Conservation (phyloP, 2,113 vertebrate genomes). For the Rhodinocichla rosea region DNA sequence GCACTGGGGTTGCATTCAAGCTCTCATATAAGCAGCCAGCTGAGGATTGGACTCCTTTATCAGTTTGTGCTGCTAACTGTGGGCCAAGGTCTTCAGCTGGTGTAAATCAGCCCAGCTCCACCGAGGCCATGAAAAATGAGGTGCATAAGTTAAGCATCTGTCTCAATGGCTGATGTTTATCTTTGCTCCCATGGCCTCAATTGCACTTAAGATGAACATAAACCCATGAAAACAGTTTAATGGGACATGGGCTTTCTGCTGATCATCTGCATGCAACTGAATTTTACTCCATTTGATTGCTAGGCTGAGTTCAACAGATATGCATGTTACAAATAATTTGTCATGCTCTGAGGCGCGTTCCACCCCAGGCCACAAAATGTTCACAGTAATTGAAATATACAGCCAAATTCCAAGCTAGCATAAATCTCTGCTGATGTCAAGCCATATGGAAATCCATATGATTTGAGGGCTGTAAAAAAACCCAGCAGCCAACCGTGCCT, state of each 20-base stretch:
- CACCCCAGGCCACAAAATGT: conserved; percentile 54
- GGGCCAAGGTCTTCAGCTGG: conserved; percentile 43
- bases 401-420: conserved; percentile 54
- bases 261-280: conserved; percentile 36
- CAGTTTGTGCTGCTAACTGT: not conserved
- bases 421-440: conserved; percentile 61
- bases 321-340: conserved; percentile 53
- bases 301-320: conserved; percentile 38
- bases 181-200: conserved; percentile 44
- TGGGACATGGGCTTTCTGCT: conserved; percentile 34
- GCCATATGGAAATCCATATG: conserved; percentile 49
- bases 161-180: conserved; percentile 55
- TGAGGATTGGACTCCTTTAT: conserved; percentile 24
- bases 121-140: conserved; percentile 51
- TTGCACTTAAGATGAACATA: conserved; percentile 48
- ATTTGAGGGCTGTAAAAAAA: not conserved
- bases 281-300: conserved; percentile 36
- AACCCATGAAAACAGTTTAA: conserved; percentile 47
- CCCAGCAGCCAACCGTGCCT: not conserved
- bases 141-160: conserved; percentile 58
- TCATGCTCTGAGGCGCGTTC: conserved; percentile 28
- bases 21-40: not conserved
- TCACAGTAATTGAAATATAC: conserved; percentile 56
- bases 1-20: conserved; percentile 1
- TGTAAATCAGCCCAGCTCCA: conserved; percentile 30